These are phyloP conservation scores for Desmophyllum pertusum DNA, from an alignment of 92 coral and sea anemone genomes.

Conservation along the genomic window DNA sequence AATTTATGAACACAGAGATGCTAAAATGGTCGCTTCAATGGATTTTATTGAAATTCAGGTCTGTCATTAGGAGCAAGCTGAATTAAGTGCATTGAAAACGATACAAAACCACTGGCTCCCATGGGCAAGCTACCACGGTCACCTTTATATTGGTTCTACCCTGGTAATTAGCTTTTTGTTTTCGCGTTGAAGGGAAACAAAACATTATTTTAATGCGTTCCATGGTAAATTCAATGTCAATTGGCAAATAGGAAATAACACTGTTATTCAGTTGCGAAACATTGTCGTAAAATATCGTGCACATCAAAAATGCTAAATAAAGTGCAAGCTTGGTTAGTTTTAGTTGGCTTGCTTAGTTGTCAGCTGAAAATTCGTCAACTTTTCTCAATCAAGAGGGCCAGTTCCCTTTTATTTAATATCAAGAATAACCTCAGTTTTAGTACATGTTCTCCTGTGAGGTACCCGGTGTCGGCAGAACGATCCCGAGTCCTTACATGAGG, in stretches of 20 bases:
- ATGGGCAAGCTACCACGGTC: not conserved
- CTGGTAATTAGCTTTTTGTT: constrained; percentile 18
- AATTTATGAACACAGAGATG: not conserved
- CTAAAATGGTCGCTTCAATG: not conserved
- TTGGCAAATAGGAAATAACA: not conserved
- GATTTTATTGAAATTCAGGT: not conserved
- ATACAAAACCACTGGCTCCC: not conserved
- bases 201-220: not conserved
- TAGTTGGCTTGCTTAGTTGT: too few species aligned
- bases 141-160: not conserved
- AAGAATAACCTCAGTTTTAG: too few species aligned
- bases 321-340: too few species aligned
- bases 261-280: not conserved
- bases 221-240: not conserved
- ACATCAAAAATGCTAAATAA: too few species aligned
- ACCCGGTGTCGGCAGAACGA: too few species aligned
- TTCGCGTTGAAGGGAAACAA: not conserved
- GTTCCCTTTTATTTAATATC: too few species aligned
- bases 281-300: not conserved
- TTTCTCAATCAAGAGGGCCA: too few species aligned
- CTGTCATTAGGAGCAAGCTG: not conserved
- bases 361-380: too few species aligned
- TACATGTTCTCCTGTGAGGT: too few species aligned
- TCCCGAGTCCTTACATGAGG: too few species aligned
- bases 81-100: not conserved